Percentiles rank a stretch among this genome's conserved stretches.
Conservation (phyloP, 35 echinoderm and acorn worm genomes). For the Lytechinus variegatus region DNA sequence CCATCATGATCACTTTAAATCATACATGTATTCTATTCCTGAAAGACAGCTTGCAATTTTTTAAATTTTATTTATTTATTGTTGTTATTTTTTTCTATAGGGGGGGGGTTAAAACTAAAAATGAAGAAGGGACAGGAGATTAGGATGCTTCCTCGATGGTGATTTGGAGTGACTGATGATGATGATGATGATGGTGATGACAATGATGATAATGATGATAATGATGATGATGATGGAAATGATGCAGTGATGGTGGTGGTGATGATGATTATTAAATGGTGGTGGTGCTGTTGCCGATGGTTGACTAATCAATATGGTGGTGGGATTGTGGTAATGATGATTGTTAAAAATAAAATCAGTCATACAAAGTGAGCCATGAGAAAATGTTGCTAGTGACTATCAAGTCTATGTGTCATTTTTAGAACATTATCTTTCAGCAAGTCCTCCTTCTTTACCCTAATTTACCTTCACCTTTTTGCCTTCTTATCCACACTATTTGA, state of each 20-base stretch:
- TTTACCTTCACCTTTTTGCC: too few species aligned
- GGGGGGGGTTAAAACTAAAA: not conserved
- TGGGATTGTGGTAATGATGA: not conserved
- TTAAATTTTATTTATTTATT: not conserved
- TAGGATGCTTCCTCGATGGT: not conserved
- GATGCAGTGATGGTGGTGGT: not conserved
- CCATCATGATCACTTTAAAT: too few species aligned
- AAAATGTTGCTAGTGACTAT: too few species aligned
- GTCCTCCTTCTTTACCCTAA: too few species aligned
- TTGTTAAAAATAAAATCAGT: too few species aligned
- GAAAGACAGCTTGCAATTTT: too few species aligned
- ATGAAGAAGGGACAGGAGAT: not conserved
- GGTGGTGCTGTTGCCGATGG: not conserved
- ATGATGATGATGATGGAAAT: not conserved
- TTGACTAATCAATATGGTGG: not conserved
- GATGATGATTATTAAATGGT: not conserved
- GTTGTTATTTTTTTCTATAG: not conserved
- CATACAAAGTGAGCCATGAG: too few species aligned
- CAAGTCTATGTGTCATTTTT: too few species aligned
- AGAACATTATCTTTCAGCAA: too few species aligned
- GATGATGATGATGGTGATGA: not conserved
- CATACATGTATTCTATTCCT: too few species aligned
- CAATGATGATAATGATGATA: not conserved
- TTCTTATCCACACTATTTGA: too few species aligned
- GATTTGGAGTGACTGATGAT: not conserved